Base-by-base conservation (phyloP, 1,140 invertebrate genomes). In the Eueides isabella region DNA sequence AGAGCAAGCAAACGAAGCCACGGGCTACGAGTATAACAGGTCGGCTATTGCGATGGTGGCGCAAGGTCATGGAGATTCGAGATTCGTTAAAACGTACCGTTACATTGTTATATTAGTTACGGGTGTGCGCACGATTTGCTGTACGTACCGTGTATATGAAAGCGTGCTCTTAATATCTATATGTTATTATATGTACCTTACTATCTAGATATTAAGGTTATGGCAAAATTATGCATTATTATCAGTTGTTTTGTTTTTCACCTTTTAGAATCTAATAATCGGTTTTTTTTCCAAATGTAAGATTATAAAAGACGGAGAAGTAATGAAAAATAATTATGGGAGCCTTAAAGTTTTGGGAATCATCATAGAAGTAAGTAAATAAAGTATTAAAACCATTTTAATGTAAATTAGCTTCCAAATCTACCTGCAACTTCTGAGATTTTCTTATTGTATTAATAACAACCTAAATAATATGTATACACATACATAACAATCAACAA, bases 11-110 rank as follows among this genome's bases (percentile, higher is more conserved):
- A 44, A 19, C 41, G n/a, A 44, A 19, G n/a, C 7, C n/a, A 19
- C n/a, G n/a, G 41, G 41, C 41, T 38, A 44, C 9, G 7, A 1
- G 5, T 44, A 44, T 7, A 7, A 44, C 7, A 19, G 19, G 30
- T 35, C 23, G 19, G 35, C 29, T 48, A 65, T 33, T 12, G 69
- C n/a, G 41, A 55, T 55, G 48, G 23, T 12, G 23, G 62, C 33
- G 44, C 70, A 72, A 72, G 70, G 70, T 72, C 70, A 66, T 65
- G 41, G 63, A 72, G 55, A 65, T 41, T 44, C 41, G 23, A 61
- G 70, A n/a, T n/a, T n/a, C n/a, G n/a, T 55, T 64, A 61, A 72
- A 69, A 66, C 44, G 14, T 55, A 72, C 38, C 70, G 62, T 55
- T 65, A 61, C 33, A 48, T 12, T 61, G 41, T 72, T 65, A 65